Percentiles rank a stretch among this genome's conserved stretches.
Evolutionary conservation across 2,113 vertebrate species (phyloP).

Genomic region (Limnothrissa miodon): DNA sequence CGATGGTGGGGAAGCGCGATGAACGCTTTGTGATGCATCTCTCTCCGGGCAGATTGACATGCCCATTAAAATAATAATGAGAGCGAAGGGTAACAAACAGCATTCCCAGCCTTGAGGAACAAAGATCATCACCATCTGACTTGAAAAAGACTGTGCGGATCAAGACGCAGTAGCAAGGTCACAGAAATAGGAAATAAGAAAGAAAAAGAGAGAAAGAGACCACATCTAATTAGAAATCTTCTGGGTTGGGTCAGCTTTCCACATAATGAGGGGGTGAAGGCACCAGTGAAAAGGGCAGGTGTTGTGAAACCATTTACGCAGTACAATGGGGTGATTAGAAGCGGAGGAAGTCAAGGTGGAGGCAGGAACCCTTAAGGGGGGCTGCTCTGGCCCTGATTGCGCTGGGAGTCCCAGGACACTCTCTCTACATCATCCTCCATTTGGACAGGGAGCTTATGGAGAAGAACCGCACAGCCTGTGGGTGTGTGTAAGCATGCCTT

Average conservation of each 20-base stretch:
- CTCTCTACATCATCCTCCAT: not conserved
- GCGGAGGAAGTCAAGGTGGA: not conserved
- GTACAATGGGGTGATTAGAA: not conserved
- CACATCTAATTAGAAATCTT: not conserved
- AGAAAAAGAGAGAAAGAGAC: not conserved
- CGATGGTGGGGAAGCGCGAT: not conserved
- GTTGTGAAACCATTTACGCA: not conserved
- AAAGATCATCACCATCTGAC: not conserved
- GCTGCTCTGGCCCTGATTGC: not conserved
- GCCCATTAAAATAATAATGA: slow-evolving; percentile 12
- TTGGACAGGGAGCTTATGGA: not conserved
- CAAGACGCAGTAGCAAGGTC: not conserved
- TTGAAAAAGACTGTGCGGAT: not conserved
- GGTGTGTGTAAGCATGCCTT: not conserved
- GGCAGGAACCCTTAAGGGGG: not conserved
- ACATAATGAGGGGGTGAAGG: not conserved
- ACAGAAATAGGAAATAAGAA: not conserved
- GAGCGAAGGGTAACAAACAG: not conserved
- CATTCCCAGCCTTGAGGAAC: not conserved
- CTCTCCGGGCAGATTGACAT: not conserved
- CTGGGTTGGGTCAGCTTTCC: not conserved
- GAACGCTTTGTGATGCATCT: not conserved
- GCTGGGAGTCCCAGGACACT: not conserved
- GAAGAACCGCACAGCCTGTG: not conserved
- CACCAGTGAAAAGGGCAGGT: not conserved